A percentile compares a stretch with the other conserved stretches of the same genome.
phyloP scores from a whole-genome alignment of 2,888 invertebrate genomes.

The Drosophila rubida region DNA sequence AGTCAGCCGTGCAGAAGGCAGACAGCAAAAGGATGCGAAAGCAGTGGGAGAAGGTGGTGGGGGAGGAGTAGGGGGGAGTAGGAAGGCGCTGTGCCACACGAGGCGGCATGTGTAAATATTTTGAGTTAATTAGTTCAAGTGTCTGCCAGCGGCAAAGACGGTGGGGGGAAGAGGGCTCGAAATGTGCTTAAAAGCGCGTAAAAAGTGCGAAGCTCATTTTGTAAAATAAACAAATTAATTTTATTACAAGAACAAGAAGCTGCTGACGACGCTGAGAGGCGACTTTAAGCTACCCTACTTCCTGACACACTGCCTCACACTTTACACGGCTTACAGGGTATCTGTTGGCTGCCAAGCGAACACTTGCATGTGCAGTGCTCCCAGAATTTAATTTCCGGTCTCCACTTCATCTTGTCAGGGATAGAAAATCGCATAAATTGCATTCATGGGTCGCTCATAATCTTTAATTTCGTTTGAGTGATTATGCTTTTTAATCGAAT shows the following conservation, averaged over 20 bases:
- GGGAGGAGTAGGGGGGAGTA: not conserved
- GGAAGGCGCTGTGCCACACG: conserved; percentile 18
- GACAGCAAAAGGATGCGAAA: conserved; percentile 1
- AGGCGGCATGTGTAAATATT: conserved; percentile 57
- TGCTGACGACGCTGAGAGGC: not conserved
- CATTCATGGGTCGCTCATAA: conserved; percentile 16
- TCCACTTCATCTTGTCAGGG: conserved; percentile 1
- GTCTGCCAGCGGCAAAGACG: conserved; percentile 10
- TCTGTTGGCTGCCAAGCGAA: not conserved
- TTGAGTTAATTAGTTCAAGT: conserved; percentile 70
- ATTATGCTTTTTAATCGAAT: conserved; percentile 44
- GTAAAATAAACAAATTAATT: conserved; percentile 75
- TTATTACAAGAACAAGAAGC: conserved; percentile 46
- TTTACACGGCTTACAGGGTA: not conserved
- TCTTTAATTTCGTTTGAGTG: conserved; percentile 31
- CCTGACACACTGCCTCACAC: not conserved
- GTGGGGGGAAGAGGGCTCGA: conserved; percentile 28
- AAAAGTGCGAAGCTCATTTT: conserved; percentile 72
- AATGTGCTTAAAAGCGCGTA: conserved; percentile 63
- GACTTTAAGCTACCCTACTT: not conserved
- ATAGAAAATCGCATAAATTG: conserved; percentile 6
- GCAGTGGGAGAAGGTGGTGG: not conserved
- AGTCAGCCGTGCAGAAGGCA: conserved; percentile 24
- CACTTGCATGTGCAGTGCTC: not conserved
- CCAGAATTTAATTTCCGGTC: conserved; percentile 16